Evolutionary conservation across 2,888 invertebrate species (phyloP).

Genomic region (Drosophila tanythrix): DNA sequence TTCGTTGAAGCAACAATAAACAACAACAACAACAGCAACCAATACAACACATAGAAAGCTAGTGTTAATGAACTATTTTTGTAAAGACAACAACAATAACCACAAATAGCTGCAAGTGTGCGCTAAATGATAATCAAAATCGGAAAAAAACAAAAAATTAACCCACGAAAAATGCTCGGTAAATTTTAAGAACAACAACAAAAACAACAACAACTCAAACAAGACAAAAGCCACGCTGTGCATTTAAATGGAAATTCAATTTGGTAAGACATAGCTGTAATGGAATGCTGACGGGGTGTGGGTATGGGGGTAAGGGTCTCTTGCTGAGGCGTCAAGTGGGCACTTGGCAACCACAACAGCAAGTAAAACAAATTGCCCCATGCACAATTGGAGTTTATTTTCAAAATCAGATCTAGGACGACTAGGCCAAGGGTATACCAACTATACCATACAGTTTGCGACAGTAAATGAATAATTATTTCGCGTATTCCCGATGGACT

Average conservation of each 20-base stretch:
- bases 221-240: conserved; percentile 20
- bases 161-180: conserved; percentile 14
- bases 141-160: background rate
- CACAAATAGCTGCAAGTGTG: conserved; percentile 51
- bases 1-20: conserved; percentile 51
- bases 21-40: conserved; percentile 17
- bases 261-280: conserved; percentile 23
- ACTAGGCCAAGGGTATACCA: background rate
- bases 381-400: conserved; percentile 19
- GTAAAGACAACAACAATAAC: conserved; percentile 42
- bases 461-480: background rate
- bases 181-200: conserved; percentile 21
- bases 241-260: conserved; percentile 51
- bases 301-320: background rate
- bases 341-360: conserved; percentile 45
- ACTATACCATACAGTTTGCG: background rate
- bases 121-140: conserved; percentile 63
- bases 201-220: conserved; percentile 17
- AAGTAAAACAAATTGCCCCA: conserved; percentile 37
- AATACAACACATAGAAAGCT: conserved; percentile 60
- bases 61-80: conserved; percentile 75
- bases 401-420: background rate
- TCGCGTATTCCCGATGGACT: background rate
- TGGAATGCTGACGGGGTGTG: background rate
- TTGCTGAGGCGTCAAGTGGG: conserved; percentile 42